Base-by-base conservation (phyloP, 2,113 vertebrate species). In the Beaufortia kweichowensis region DNA sequence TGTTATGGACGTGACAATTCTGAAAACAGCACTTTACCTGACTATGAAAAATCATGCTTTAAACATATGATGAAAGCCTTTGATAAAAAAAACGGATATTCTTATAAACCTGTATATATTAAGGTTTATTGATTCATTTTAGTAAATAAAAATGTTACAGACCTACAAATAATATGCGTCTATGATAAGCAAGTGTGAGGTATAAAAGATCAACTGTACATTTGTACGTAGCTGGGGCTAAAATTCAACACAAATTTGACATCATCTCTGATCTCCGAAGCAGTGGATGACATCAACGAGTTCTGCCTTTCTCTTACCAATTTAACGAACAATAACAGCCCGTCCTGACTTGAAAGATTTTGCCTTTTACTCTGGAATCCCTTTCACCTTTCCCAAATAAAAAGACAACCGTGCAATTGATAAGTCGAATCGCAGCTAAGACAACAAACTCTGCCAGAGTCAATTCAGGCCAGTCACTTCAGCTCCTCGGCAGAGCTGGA, bases 401-500 rank as follows among this genome's bases (percentile, higher is more conserved):
- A 79, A 79, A 70, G 68, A 69, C 64, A n/a, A 60, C 53, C 65
- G 41, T 64, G 61, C 77, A 79, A 76, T 81, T 78, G 67, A 77
- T 46, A 28, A 65, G 77, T 50, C 10, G 48, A 83, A 82, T 82
- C 80, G 77, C 80, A 80, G 74, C 78, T 77, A 79, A 79, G 62
- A 81, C 75, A 79, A 81, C 82, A 84, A 76, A 68, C 74, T 75
- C 79, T 60, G 64, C 74, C 77, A n/a, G 74, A 81, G 83, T 84
- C 74, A 79, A 81, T 67, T 72, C 74, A 69, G 62, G 77, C 24
- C 78, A 68, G 81, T 86, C 86, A 85, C 75, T 83, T 55, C 93
- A 93, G 94, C 93, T 87, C 90, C 91, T 85, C 83, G 81, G 90
- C 89, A 92, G 93, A 92, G 92, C 91, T 75, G 92, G 92, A 91